A percentile compares a stretch with the other conserved stretches of the same genome.
Evolutionary conservation across 2,113 vertebrate genomes (phyloP).

Genomic region (Psettodes erumei): DNA sequence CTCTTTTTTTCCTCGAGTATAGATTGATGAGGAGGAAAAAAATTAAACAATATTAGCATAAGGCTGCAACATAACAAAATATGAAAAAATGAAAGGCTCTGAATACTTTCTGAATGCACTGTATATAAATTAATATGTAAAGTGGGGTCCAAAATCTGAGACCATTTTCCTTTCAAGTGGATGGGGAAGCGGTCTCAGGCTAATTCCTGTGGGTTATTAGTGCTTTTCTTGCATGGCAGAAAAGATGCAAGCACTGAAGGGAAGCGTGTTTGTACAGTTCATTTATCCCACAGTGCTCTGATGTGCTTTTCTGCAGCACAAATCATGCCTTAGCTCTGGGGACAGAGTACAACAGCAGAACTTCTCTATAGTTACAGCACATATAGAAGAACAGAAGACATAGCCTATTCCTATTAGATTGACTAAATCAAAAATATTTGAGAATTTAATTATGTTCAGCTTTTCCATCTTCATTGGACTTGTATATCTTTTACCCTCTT

Average conservation of each 20-base stretch:
- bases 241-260: constrained; percentile 32
- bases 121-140: not conserved
- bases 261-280: constrained; percentile 33
- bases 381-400: constrained; percentile 26
- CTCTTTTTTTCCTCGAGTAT: too few species aligned
- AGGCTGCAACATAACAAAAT: too few species aligned
- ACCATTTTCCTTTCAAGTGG: not conserved
- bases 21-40: too few species aligned
- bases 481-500: constrained; percentile 5
- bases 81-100: too few species aligned
- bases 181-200: too few species aligned
- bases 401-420: constrained; percentile 2
- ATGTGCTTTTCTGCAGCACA: constrained; percentile 47
- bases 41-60: too few species aligned
- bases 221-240: constrained; percentile 26
- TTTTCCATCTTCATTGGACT: constrained; percentile 6
- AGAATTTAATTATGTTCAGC: not conserved
- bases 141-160: not conserved
- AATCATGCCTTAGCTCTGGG: constrained; percentile 42
- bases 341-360: constrained; percentile 18
- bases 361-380: constrained; percentile 6
- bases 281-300: constrained; percentile 42
- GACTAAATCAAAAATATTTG: constrained; percentile 11
- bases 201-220: constrained; percentile 56
- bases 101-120: too few species aligned